Conservation (phyloP, 2,888 invertebrate species). For the Penaeus monodon region DNA sequence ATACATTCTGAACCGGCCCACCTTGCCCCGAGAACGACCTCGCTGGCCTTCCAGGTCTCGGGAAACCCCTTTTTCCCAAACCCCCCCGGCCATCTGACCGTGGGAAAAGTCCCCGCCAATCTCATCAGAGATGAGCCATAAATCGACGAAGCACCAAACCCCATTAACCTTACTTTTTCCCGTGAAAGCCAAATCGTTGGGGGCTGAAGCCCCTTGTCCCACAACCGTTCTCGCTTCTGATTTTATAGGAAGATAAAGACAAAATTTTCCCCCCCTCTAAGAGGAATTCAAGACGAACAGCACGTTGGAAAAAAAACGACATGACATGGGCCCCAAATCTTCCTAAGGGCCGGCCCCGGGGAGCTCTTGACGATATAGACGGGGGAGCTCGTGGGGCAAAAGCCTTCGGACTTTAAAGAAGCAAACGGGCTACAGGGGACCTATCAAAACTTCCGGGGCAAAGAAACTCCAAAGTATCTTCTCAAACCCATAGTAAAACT, state of each 20-base stretch:
- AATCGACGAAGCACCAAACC: no score
- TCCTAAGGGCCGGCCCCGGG: constrained; percentile 12
- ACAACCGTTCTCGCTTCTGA: constrained; percentile 15
- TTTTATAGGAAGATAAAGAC: constrained; percentile 38
- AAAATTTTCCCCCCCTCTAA: background rate
- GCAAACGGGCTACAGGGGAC: background rate
- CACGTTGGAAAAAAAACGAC: background rate
- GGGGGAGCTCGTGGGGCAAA: constrained; percentile 18
- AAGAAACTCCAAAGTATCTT: background rate
- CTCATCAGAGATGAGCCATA: no score
- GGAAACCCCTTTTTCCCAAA: no score
- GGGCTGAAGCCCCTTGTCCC: background rate
- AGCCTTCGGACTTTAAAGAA: background rate
- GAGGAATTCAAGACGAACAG: no score
- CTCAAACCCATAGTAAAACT: background rate
- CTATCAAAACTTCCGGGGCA: no score
- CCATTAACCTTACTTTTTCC: no score
- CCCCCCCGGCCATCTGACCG: no score
- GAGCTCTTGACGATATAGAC: constrained; percentile 38
- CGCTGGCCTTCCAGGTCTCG: no score
- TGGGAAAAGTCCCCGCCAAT: no score
- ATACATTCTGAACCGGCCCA: no score
- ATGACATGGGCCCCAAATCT: background rate
- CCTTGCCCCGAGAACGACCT: no score
- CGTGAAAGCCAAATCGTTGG: no score